A percentile compares a stretch with the other conserved stretches of the same genome.
Conservation (phyloP, 2,113 vertebrate genomes). For the Lepus americanus region DNA sequence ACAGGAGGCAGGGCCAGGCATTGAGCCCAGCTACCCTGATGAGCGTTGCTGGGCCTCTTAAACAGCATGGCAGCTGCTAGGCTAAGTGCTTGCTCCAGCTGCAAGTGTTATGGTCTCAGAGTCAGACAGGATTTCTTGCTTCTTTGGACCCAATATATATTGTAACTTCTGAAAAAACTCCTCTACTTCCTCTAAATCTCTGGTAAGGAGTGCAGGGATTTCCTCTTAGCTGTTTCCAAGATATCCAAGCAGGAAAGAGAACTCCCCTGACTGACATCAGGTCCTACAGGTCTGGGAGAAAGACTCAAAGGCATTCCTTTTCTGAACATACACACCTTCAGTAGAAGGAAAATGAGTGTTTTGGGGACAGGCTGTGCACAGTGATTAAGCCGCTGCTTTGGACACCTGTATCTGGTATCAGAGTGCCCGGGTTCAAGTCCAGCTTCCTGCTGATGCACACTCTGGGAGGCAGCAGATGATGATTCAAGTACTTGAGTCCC, state of each 20-base stretch:
- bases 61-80: slow-evolving; percentile 78
- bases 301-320: slow-evolving; percentile 92
- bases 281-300: slow-evolving; percentile 90
- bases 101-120: slow-evolving; percentile 95
- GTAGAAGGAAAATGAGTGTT: slow-evolving; percentile 78
- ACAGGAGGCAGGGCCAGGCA: background rate
- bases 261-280: slow-evolving; percentile 89
- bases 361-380: too few species aligned
- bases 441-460: too few species aligned
- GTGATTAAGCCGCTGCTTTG: too few species aligned
- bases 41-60: too few species aligned
- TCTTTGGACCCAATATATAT: slow-evolving; percentile 92
- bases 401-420: too few species aligned
- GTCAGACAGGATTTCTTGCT: slow-evolving; percentile 94
- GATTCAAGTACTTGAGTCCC: too few species aligned
- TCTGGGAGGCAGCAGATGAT: too few species aligned
- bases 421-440: too few species aligned
- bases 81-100: slow-evolving; percentile 94
- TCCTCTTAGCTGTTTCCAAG: slow-evolving; percentile 93
- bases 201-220: slow-evolving; percentile 92
- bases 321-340: slow-evolving; percentile 91
- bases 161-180: slow-evolving; percentile 94
- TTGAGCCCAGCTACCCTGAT: background rate
- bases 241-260: slow-evolving; percentile 91
- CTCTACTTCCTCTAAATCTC: slow-evolving; percentile 92